A percentile compares a stretch with the other conserved stretches of the same genome.
phyloP scores from a whole-genome alignment of 2,888 invertebrate species.

The Lasioglossum pauxillum region DNA sequence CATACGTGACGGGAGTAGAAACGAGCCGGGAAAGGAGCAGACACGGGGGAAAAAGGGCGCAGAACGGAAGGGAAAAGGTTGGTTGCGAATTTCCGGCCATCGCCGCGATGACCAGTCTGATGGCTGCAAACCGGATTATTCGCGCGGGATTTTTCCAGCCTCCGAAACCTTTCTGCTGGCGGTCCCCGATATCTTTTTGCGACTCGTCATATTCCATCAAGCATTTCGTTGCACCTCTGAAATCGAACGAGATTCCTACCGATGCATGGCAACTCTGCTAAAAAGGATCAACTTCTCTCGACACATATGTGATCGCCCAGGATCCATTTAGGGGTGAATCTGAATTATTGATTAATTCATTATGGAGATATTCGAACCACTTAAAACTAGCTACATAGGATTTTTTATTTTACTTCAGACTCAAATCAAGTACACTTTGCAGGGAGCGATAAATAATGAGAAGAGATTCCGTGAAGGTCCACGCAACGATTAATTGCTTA shows the following conservation, averaged over 20 bases:
- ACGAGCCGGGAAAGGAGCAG: slow-evolving; percentile 74
- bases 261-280: neutral
- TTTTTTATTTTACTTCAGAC: no score
- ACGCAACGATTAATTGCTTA: neutral
- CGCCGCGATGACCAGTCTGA: slow-evolving; percentile 65
- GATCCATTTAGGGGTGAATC: neutral
- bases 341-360: neutral
- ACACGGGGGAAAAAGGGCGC: slow-evolving; percentile 59
- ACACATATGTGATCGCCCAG: neutral
- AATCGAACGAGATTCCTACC: neutral
- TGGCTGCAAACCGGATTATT: slow-evolving; percentile 70
- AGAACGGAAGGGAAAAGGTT: slow-evolving; percentile 65
- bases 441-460: neutral
- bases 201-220: neutral
- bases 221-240: neutral
- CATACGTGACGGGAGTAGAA: slow-evolving; percentile 84
- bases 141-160: slow-evolving; percentile 76
- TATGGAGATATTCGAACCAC: neutral
- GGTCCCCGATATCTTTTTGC: slow-evolving; percentile 24
- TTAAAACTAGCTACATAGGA: neutral
- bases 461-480: neutral
- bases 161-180: slow-evolving; percentile 57
- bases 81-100: slow-evolving; percentile 76
- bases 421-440: no score
- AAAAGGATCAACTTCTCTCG: neutral